Evolutionary conservation across 2,888 invertebrate genomes (phyloP), one percentile per base, ranked within the genome.

Genomic region (Nemurella pictetii): DNA sequence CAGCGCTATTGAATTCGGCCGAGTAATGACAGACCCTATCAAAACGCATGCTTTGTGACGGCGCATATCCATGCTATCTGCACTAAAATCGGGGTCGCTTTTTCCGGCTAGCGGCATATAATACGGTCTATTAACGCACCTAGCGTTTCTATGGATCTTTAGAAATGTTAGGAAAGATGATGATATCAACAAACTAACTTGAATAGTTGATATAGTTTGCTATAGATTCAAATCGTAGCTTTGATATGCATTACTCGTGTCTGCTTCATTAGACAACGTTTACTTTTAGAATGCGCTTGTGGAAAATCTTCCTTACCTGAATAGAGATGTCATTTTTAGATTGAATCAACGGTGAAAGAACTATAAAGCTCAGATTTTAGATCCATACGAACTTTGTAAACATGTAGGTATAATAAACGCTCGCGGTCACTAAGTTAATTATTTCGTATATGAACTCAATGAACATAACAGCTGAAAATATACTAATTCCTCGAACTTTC

Each of bases 161-260:
- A 75, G 27, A 75, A 75, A 27, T 28, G 26, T 26, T 55, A 27
- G 26, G n/a, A 75, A 75, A 75, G 5, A 3, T 75, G 75, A 75
- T 75, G 75, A 75, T 75, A 75, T 75, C 75, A 75, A 75, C 75
- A 75, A 75, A 27, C 75, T 75, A 75, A 75, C 75, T 75, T 75
- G 75, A n/a, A 27, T 75, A 28, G 75, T 27, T 75, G 75, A 27
- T 28, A 27, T 28, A 75, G 75, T 27, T 75, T 75, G 75, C 3
- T 75, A 75, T 75, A 55, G 55, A 55, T 55, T 20, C 3, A 55
- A 55, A 55, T 55, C 55, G 55, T 55, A 20, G 55, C 9, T 20
- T 55, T 55, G 9, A 55, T 7, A 55, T 55, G 2, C 55, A 55
- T 55, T 55, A n/a, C 55, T 55, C 55, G 20, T 55, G 55, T 20